Evolutionary conservation across 1,140 invertebrate genomes (phyloP), one percentile per base, ranked within the genome.

Genomic region (Drosophila tristis): DNA sequence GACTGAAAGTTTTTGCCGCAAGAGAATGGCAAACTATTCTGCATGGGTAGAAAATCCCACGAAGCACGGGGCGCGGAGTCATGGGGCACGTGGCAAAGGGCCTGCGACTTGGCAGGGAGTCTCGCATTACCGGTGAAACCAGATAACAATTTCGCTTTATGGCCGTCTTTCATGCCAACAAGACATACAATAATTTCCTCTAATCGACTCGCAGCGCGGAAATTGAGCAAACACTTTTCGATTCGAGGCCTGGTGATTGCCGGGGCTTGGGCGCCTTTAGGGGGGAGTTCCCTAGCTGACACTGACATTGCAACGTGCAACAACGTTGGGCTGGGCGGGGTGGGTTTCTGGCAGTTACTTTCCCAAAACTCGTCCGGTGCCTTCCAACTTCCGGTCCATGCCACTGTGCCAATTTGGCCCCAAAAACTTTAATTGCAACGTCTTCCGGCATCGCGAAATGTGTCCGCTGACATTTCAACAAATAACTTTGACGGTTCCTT

Each of bases 181-280:
- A 84, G 84, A 71, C 84, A 78, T 87, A 82, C 74, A 89, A 87
- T 87, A 87, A 87, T 87, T 89, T 61, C 58, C 84, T 76, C 58
- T 87, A 87, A 89, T 87, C 84, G 79, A 74, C 79, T 64, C 62
- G 54, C 42, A 79, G 79, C 75, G 79, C 67, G 50, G 67, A 84
- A 87, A 87, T 89, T 87, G 84, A 87, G 80, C 84, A 89, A 87
- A 89, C 84, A 87, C 84, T 82, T 86, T 25, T 2, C 77, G 48
- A 44, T 47, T 58, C 42, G 59, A 49, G 23, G 23, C 20, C 20
- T 20, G 20, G 2, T 0, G 20, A 20, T 20, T 20, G 1, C 0
- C 20, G 20, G 20, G 16, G 44, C 15, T 25, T 35, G 44, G 25
- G 63, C 16, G 16, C 16, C 44, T 45, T 51, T 11, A 47, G n/a